phyloP scores from a whole-genome alignment of 2,113 vertebrate species.

The Lepidothrix coronata region DNA sequence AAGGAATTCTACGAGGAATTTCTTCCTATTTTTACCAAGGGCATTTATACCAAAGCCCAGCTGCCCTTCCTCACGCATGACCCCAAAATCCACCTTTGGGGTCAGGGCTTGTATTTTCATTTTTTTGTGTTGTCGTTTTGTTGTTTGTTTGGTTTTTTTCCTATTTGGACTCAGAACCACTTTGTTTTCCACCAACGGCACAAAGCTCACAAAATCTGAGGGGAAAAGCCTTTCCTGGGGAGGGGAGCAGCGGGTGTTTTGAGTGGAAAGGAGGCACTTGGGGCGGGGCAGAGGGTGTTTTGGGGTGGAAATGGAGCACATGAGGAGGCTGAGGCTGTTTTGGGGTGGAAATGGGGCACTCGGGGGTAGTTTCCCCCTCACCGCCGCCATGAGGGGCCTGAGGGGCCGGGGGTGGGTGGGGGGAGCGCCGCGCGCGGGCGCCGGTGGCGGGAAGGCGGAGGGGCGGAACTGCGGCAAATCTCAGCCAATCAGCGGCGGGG shows the following conservation, averaged over 20 bases:
- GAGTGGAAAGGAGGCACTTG: no score
- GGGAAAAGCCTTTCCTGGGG: neutral
- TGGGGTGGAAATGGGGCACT: neutral
- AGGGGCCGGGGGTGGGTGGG: neutral
- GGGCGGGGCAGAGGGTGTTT: neutral
- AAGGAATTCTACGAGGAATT: neutral
- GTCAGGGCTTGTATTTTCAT: fast-evolving
- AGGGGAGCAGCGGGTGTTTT: fast-evolving
- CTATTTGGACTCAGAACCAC: neutral
- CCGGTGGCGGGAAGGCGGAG: neutral
- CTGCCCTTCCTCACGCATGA: fast-evolving
- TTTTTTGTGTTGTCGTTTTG: no score
- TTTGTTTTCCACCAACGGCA: fast-evolving
- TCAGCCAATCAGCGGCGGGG: slow-evolving; percentile 18
- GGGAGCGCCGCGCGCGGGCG: neutral
- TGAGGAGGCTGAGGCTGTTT: neutral
- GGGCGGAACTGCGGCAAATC: slow-evolving; percentile 50
- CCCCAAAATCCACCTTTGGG: fast-evolving
- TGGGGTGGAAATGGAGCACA: neutral
- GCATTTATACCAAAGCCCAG: neutral
- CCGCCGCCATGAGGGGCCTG: neutral
- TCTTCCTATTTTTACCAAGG: fast-evolving
- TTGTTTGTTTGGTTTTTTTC: neutral
- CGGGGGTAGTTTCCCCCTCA: fast-evolving
- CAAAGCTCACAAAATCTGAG: neutral